Percentiles rank a stretch among this genome's conserved stretches.
phyloP scores from a whole-genome alignment of 2,888 invertebrate genomes.

The Hemistola chrysoprasaria region DNA sequence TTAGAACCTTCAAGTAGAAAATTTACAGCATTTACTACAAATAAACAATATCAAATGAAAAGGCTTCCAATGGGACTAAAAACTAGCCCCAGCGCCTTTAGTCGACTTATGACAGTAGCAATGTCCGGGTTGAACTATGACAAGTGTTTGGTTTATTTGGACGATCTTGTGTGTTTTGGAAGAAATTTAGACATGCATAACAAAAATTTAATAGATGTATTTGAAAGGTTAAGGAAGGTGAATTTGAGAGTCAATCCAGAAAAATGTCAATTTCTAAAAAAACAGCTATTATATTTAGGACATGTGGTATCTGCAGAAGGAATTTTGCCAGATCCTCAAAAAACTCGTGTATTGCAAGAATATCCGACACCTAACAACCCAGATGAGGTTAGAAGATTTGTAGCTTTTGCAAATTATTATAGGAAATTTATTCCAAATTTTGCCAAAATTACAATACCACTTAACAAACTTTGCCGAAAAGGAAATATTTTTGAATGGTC shows the following conservation, averaged over 20 bases:
- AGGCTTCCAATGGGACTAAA: conserved; percentile 11
- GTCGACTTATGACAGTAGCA: conserved; percentile 3
- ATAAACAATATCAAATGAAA: conserved; percentile 6
- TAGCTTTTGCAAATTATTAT: conserved; percentile 23
- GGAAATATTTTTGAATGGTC: conserved; percentile 3
- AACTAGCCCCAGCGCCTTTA: conserved; percentile 7
- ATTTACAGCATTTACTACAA: background rate
- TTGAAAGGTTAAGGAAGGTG: conserved; percentile 8
- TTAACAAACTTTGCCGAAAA: conserved; percentile 13
- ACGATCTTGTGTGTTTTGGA: conserved; percentile 6
- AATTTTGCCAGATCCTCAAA: conserved; percentile 2
- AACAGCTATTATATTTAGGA: conserved; percentile 2
- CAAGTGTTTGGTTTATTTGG: conserved; percentile 6
- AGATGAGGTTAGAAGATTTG: conserved; percentile 19
- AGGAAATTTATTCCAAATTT: conserved; percentile 18
- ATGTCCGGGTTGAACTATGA: conserved; percentile 9
- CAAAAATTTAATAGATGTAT: conserved; percentile 11
- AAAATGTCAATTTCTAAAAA: conserved; percentile 5
- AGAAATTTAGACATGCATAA: conserved; percentile 4
- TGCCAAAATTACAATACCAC: conserved; percentile 6
- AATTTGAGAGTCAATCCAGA: conserved; percentile 8
- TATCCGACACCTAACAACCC: conserved; percentile 11
- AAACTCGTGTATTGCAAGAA: background rate
- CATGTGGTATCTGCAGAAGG: background rate
- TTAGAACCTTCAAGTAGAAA: conserved; percentile 1